Evolutionary conservation across 1,140 invertebrate genomes (phyloP), one percentile per base, ranked within the genome.

Genomic region (Macrotrachela quadricornifera): DNA sequence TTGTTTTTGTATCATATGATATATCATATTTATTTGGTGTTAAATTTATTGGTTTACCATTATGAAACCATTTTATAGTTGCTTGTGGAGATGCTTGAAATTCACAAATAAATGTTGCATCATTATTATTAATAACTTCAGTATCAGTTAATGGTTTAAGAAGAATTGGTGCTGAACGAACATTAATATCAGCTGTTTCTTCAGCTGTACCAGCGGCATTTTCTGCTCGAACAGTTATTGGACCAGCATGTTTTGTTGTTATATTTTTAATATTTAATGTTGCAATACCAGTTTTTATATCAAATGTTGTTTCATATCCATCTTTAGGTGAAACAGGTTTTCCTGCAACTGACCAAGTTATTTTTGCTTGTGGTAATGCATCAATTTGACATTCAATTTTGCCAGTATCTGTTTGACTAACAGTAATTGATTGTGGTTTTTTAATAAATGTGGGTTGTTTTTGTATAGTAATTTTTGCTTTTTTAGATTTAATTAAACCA

Each of bases 31-130:
- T 30, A 30, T 30, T 8, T 30, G 21, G 21, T 4, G 8, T 6
- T 18, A 12, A 80, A 17, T 79, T 77, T 52, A 90, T 61, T 0
- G 79, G 79, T 69, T 80, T 79, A 65, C 87, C 87, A 67, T 87
- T 81, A 64, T 84, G 85, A 46, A 86, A 47, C 56, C 56, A 57
- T 16, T 40, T 14, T 13, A 57, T 42, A 14, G 38, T 46, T 67
- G 56, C 73, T 71, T 42, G 37, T 41, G 55, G 55, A 10, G 48
- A 15, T 11, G 42, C 36, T 43, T 49, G 38, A n/a, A 56, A 21
- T 48, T 56, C 46, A 41, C 41, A 44, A 15, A n/a, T n/a, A 37
- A 56, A 53, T 17, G 37, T 41, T 2, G 48, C 48, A 17, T 13
- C 12, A 11, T 41, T 49, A 12, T 49, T 49, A 11, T 38, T 10